Percentiles rank a stretch among this genome's conserved stretches.
Conservation (phyloP, 2,888 invertebrate genomes). For the Pristionchus mayeri region DNA sequence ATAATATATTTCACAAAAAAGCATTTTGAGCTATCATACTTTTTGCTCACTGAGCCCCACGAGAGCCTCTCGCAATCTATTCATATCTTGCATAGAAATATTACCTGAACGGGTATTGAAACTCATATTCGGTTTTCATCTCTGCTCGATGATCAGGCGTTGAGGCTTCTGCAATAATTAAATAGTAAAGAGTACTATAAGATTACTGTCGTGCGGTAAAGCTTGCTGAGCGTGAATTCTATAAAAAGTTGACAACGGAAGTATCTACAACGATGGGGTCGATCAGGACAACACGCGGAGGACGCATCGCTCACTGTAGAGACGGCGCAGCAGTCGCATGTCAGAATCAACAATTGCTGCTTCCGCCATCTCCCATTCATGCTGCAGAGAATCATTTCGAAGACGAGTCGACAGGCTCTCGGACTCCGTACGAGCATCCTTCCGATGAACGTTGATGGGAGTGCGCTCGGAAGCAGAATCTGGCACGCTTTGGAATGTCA, state of each 20-base stretch:
- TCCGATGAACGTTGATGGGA: conserved; percentile 19
- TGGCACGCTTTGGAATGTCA: too few species aligned
- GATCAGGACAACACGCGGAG: not conserved
- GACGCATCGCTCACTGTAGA: conserved; percentile 35
- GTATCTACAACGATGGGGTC: not conserved
- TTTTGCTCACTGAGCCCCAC: too few species aligned
- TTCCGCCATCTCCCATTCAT: conserved; percentile 14
- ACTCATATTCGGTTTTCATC: conserved; percentile 57
- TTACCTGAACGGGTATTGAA: conserved; percentile 81
- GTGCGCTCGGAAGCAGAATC: conserved; percentile 18
- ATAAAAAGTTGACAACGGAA: not conserved
- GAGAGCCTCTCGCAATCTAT: not conserved
- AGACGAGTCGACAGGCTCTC: not conserved
- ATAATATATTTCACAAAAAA: too few species aligned
- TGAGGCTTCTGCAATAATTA: conserved; percentile 36
- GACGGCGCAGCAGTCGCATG: conserved; percentile 4
- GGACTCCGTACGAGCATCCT: not conserved
- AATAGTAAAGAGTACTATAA: too few species aligned
- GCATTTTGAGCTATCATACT: too few species aligned
- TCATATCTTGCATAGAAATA: not conserved
- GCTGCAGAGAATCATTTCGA: conserved; percentile 23
- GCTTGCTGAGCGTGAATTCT: not conserved
- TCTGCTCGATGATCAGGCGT: conserved; percentile 12
- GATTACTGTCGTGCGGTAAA: not conserved
- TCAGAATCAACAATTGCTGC: conserved; percentile 1